phyloP scores from a whole-genome alignment of 2,888 invertebrate species.

The Cheilosia pagana region DNA sequence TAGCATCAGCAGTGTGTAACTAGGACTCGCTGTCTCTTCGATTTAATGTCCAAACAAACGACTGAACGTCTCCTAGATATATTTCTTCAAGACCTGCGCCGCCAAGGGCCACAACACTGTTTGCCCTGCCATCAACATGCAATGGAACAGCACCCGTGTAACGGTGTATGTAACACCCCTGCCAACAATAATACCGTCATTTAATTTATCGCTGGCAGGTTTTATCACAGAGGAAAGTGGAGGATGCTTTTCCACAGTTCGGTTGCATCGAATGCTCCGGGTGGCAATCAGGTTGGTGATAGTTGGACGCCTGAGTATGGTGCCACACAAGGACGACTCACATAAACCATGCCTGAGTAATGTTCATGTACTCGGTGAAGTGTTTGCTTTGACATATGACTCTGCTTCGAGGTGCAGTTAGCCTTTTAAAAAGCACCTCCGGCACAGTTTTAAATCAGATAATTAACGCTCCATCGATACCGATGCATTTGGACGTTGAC shows the following conservation, averaged over 20 bases:
- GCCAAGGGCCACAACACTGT: slow-evolving; percentile 16
- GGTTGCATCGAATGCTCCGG: slow-evolving; percentile 30
- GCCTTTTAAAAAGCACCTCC: slow-evolving; percentile 10
- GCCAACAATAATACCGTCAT: slow-evolving; percentile 53
- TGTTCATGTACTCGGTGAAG: not conserved
- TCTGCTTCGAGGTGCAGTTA: slow-evolving; percentile 25
- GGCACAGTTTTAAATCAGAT: slow-evolving; percentile 7
- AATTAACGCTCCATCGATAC: slow-evolving; percentile 47
- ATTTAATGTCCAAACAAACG: slow-evolving; percentile 46
- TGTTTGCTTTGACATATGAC: slow-evolving; percentile 13
- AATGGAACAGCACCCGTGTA: not conserved
- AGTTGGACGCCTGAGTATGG: not conserved
- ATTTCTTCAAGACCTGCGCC: slow-evolving; percentile 30
- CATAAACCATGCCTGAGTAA: slow-evolving; percentile 33
- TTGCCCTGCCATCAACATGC: slow-evolving; percentile 41
- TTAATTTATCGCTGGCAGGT: slow-evolving; percentile 64
- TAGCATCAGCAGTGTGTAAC: not conserved
- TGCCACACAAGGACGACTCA: slow-evolving; percentile 14
- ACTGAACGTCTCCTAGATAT: slow-evolving; percentile 30
- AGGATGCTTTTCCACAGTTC: slow-evolving; percentile 37
- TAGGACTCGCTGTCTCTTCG: slow-evolving; percentile 15
- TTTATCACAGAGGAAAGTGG: slow-evolving; percentile 57
- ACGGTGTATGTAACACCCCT: slow-evolving; percentile 28
- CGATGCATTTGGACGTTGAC: slow-evolving; percentile 4
- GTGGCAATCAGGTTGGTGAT: slow-evolving; percentile 33